Base-by-base conservation (phyloP, 2,113 vertebrate species). In the Hippocampus zosterae region DNA sequence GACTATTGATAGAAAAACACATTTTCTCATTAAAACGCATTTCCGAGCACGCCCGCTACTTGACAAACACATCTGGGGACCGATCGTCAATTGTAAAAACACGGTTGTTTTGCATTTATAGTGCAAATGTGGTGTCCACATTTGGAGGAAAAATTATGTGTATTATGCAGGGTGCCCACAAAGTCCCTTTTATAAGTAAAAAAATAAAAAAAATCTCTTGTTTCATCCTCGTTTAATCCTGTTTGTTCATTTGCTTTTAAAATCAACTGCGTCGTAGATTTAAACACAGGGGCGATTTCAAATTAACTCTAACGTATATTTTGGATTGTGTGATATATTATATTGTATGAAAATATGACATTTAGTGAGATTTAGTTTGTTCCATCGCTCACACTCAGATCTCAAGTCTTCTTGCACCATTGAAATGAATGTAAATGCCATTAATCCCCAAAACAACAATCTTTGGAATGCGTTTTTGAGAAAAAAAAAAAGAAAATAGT, bases 21-120 rank as follows among this genome's bases (percentile, higher is more conserved):
- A 46, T 48, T 68, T 82, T 66, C 78, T 69, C 69, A 87, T 86
- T 85, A 80, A 84, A 81, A 82, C 71, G 61, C 73, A 76, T 89
- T 87, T 87, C 23, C 79, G 76, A 67, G 69, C 80, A 62, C 78
- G 72, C 57, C 5, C 70, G 65, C 72, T 69, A 13, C 76, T 81
- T 73, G 70, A 73, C 74, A 42, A 75, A 41, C 50, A 37, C 68
- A 70, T 68, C 27, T 33, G 75, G 71, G 71, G 62, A 74, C 64
- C 21, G 59, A 69, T 71, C 37, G 57, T 9, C 18, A 69, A 73
- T 57, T 29, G 23, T 40, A 67, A 70, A 71, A 70, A 27, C 48
- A 27, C 37, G 56, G 63, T 57, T 5, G 23, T 48, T 68, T 41
- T 75, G 67, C 68, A 25, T 52, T 64, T 42, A 64, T 64, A 13